Percentiles rank a stretch among this genome's conserved stretches.
phyloP scores from a whole-genome alignment of 2,888 invertebrate species.

The Horisme vitalbata region DNA sequence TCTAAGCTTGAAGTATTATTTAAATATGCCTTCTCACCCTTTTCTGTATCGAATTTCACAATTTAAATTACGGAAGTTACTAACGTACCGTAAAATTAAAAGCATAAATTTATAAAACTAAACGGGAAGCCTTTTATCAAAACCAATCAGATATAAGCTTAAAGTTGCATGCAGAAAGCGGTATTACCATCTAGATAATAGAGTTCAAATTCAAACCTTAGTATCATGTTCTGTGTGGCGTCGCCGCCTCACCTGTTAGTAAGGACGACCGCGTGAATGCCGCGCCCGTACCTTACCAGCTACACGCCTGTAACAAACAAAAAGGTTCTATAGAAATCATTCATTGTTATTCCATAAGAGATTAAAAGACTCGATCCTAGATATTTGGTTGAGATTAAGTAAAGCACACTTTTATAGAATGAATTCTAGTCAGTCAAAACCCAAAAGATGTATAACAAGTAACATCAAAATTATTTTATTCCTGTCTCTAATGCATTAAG shows the following conservation, averaged over 20 bases:
- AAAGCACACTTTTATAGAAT: too few species aligned
- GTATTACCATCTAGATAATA: conserved; percentile 46
- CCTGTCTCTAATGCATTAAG: too few species aligned
- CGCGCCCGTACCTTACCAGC: conserved; percentile 75
- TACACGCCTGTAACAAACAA: conserved; percentile 63
- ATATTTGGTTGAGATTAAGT: too few species aligned
- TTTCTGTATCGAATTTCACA: neutral
- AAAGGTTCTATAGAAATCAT: neutral
- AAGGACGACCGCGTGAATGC: conserved; percentile 76
- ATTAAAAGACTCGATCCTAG: too few species aligned
- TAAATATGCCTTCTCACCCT: neutral
- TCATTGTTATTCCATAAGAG: too few species aligned
- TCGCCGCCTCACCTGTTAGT: conserved; percentile 81
- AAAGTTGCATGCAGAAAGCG: conserved; percentile 24
- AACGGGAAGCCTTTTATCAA: conserved; percentile 23
- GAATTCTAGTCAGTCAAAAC: too few species aligned
- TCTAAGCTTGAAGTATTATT: too few species aligned
- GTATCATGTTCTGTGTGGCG: conserved; percentile 81
- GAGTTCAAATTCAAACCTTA: conserved; percentile 78
- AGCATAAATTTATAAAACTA: conserved; percentile 44
- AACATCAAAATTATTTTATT: too few species aligned
- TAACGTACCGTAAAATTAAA: conserved; percentile 42
- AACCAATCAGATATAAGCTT: conserved; percentile 9
- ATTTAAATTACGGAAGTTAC: conserved; percentile 13
- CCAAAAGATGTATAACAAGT: too few species aligned